phyloP scores from a whole-genome alignment of 2,888 invertebrate genomes.

The Drosophila tripunctata region DNA sequence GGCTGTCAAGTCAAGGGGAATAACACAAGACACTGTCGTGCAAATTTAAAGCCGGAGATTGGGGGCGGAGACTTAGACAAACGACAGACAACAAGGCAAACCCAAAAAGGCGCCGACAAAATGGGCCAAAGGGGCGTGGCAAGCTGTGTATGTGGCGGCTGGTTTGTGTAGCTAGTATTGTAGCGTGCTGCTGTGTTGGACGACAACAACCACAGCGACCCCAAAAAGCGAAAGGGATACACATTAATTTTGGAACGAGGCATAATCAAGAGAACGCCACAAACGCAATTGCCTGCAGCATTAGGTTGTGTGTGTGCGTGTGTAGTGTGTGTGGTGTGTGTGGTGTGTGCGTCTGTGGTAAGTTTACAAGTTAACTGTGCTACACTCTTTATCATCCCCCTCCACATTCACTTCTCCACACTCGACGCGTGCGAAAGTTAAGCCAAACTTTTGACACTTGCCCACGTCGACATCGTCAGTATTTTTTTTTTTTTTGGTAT shows the following conservation, averaged over 20 bases:
- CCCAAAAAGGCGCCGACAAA: conserved; percentile 8
- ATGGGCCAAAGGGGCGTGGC: not conserved
- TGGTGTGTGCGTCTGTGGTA: conserved; percentile 33
- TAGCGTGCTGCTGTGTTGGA: not conserved
- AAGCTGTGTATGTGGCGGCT: too few relatives aligned
- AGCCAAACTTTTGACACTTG: conserved; percentile 74
- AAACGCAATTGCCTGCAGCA: conserved; percentile 46
- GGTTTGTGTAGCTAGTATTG: too few relatives aligned
- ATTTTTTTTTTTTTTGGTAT: conserved; percentile 17
- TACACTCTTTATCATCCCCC: conserved; percentile 6
- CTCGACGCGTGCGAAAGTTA: conserved; percentile 68
- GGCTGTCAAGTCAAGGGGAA: conserved; percentile 66
- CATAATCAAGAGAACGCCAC: conserved; percentile 50
- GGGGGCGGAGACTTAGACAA: conserved; percentile 2
- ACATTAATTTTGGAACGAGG: conserved; percentile 51
- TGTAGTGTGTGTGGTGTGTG: conserved; percentile 5
- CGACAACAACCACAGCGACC: conserved; percentile 6
- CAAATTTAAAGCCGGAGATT: conserved; percentile 21
- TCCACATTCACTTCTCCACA: not conserved
- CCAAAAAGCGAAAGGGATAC: conserved; percentile 65
- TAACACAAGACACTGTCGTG: conserved; percentile 31
- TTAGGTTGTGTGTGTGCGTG: not conserved
- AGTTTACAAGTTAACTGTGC: conserved; percentile 35
- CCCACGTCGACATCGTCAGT: conserved; percentile 32
- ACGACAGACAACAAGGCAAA: conserved; percentile 29